phyloP scores from a whole-genome alignment of 1,140 invertebrate genomes.

The Platorchestia sp. region DNA sequence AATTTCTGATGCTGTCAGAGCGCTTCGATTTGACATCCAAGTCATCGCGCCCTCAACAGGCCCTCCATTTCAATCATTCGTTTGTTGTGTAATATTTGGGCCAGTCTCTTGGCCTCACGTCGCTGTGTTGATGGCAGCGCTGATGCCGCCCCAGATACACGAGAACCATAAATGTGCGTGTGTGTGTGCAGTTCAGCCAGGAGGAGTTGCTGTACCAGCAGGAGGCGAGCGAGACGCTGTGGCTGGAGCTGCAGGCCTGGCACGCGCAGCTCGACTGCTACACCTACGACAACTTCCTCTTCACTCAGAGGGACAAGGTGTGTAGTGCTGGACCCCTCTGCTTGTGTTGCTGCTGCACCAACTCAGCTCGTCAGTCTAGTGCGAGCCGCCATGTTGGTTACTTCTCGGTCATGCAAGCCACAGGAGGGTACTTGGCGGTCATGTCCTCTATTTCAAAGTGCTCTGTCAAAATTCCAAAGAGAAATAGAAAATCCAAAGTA shows the following conservation, averaged over 20 bases:
- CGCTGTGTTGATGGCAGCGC: too few species aligned
- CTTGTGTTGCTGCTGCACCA: not conserved
- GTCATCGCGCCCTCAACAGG: too few species aligned
- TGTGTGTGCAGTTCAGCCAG: constrained; percentile 77
- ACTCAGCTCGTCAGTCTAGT: not conserved
- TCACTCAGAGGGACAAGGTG: constrained; percentile 80
- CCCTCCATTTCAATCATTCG: too few species aligned
- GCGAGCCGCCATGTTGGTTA: not conserved
- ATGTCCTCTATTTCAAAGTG: too few species aligned
- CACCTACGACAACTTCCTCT: constrained; percentile 84
- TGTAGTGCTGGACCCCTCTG: constrained; percentile 64
- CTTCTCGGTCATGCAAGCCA: not conserved
- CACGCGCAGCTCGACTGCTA: constrained; percentile 80
- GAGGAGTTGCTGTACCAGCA: constrained; percentile 90
- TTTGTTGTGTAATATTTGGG: too few species aligned
- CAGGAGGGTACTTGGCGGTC: not conserved
- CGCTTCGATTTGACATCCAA: too few species aligned
- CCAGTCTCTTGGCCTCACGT: too few species aligned
- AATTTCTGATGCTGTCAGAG: too few species aligned
- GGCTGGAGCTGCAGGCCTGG: constrained; percentile 90
- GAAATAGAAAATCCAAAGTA: too few species aligned
- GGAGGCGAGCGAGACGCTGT: constrained; percentile 88
- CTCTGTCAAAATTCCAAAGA: too few species aligned
- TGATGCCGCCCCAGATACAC: too few species aligned
- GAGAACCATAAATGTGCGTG: too few species aligned